Base-by-base conservation (phyloP, 2,888 invertebrate species). In the Hypercompe scribonia region DNA sequence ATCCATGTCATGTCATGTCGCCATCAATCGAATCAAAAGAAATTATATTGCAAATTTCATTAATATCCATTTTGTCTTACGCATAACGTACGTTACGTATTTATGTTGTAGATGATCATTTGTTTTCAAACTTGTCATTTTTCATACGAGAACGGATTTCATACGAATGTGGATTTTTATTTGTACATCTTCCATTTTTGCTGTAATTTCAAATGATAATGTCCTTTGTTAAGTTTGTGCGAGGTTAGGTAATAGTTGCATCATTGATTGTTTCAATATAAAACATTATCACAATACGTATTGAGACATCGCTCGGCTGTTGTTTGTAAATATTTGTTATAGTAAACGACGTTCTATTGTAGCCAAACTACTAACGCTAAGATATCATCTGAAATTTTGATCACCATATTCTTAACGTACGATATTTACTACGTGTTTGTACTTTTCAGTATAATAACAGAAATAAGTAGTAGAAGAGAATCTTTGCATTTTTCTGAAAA, bases 321-420 rank as follows among this genome's bases (percentile, higher is more conserved):
- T 91, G 83, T 92, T 92, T 89, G 86, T 91, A 92, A 92, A 92
- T 87, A 91, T 76, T 77, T 77, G 78, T 78, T 86, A 85, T 84
- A 75, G 67, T 63, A 64, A 68, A 36, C 65, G 64, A 39, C 34
- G 65, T 78, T 82, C 81, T 84, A 82, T 88, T 85, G 85, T 85
- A 85, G 73, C 79, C 78, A 68, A 78, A 77, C 68, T 78, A 68
- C 46, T 28, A 72, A 31, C 61, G n/a, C n/a, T 42, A 50, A 31
- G 50, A 67, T 42, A 36, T 11, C n/a, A n/a, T 68, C 11, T 24
- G 0, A 54, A 63, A 70, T 70, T 69, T 68, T 50, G 61, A 61
- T 61, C 15, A 61, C 8, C 15, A 61, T 31, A 31, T 31, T 58
- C 28, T 31, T 61, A 18, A 31, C 7, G 31, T 61, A 28, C 13